These are phyloP conservation scores for Helobdella robusta DNA, from an alignment of 2,888 invertebrate species.

Conservation along the genomic window DNA sequence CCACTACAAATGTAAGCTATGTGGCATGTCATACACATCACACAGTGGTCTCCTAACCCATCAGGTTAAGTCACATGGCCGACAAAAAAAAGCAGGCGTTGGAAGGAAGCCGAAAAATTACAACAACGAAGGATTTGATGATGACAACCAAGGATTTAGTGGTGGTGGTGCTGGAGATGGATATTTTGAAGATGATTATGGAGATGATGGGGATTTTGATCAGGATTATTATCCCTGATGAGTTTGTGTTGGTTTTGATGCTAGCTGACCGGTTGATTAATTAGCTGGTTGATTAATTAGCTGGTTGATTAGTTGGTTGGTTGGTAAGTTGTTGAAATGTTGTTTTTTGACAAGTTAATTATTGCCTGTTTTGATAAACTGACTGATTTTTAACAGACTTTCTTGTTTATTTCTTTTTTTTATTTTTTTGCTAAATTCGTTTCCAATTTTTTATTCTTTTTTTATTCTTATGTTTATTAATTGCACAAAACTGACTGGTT, in stretches of 20 bases:
- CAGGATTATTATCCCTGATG: not conserved
- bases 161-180: not conserved
- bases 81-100: conserved; percentile 25
- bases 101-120: conserved; percentile 23
- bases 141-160: not conserved
- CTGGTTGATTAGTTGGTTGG: too few species aligned
- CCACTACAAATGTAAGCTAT: conserved; percentile 29
- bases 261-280: not conserved
- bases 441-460: too few species aligned
- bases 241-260: not conserved
- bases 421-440: too few species aligned
- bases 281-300: too few species aligned
- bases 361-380: too few species aligned
- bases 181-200: not conserved
- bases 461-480: too few species aligned
- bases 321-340: too few species aligned
- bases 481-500: too few species aligned
- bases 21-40: conserved; percentile 22
- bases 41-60: conserved; percentile 29
- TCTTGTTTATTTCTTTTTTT: too few species aligned
- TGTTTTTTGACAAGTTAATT: too few species aligned
- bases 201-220: not conserved
- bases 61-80: conserved; percentile 28
- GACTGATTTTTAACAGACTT: too few species aligned
- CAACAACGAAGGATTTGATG: not conserved